A percentile compares a stretch with the other conserved stretches of the same genome.
phyloP scores from a whole-genome alignment of 2,113 vertebrate genomes.

The Choloepus hoffmanni region DNA sequence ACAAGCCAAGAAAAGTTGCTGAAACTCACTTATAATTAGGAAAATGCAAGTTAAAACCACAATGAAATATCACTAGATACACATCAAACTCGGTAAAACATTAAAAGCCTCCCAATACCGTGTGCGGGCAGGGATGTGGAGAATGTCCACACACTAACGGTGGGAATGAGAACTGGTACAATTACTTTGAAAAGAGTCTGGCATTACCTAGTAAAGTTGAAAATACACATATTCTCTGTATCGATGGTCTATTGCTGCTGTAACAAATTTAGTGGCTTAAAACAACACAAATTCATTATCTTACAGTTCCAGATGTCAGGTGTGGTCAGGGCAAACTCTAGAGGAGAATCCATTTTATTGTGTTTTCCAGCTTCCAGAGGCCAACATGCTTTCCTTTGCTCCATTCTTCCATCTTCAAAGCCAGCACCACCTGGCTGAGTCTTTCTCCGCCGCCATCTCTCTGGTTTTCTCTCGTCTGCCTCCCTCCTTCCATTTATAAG shows the following conservation, averaged over 20 bases:
- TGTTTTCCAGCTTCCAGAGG: too few species aligned
- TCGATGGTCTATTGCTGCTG: fast-evolving
- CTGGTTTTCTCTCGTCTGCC: too few species aligned
- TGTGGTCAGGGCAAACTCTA: too few species aligned
- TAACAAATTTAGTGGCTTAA: neutral
- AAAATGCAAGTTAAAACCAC: neutral
- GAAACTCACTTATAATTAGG: neutral
- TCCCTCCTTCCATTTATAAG: too few species aligned
- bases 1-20: neutral
- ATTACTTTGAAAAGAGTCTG: too few species aligned
- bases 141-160: fast-evolving
- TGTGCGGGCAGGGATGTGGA: neutral
- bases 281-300: neutral
- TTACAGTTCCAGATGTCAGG: neutral
- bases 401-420: too few species aligned
- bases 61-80: fast-evolving
- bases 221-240: too few species aligned
- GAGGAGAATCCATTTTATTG: too few species aligned
- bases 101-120: neutral
- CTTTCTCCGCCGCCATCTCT: too few species aligned
- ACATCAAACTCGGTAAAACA: neutral
- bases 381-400: too few species aligned
- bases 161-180: neutral
- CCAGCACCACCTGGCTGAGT: too few species aligned
- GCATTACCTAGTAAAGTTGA: fast-evolving